Evolutionary conservation across 2,113 vertebrate genomes (phyloP), one percentile per base, ranked within the genome.

Genomic region (Eudyptes chrysolophus): DNA sequence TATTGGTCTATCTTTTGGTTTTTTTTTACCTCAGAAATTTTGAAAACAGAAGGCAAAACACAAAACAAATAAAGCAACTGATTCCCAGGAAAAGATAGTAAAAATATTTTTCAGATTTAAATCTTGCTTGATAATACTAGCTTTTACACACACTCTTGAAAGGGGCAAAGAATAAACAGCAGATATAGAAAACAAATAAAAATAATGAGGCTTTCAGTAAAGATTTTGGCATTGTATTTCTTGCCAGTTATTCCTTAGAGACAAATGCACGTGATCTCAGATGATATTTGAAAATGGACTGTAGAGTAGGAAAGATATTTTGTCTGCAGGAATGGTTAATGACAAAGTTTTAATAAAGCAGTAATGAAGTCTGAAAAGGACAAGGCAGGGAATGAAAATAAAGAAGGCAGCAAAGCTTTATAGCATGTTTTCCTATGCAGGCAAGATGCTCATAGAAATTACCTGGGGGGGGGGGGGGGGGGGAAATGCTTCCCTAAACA

Each of bases 181-280:
- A 89, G 19, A 22, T 40, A 32, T 4, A 27, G 52, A 49, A 89
- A 86, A 58, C 5, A 69, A 68, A 58, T 10, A 38, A 7, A 55
- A 90, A 69, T 38, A 83, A 52, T 30, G 5, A 71, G 7, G 16
- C 0, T 38, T 1, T 69, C 2, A 0, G 9, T 51, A 80, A 85
- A 80, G 29, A 69, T 38, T 66, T 77, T 86, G 38, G 24, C 22
- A 64, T 36, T 55, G 5, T 21, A 42, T 51, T 77, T 95, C 52
- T 89, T 83, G n/a, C 11, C 49, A 76, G 29, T 38, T 72, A 51
- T 8, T 16, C 40, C 38, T 72, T 52, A 60, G n/a, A 86, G 40
- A 38, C 16, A 74, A 87, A 51, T 0, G 0, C 8, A 11, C 0
- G 1, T 36, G 26, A 54, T 62, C 21, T 81, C 21, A 61, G 70